These are phyloP conservation scores for Lasioglossum marginatum DNA, from an alignment of 2,888 invertebrate species.

Conservation along the genomic window DNA sequence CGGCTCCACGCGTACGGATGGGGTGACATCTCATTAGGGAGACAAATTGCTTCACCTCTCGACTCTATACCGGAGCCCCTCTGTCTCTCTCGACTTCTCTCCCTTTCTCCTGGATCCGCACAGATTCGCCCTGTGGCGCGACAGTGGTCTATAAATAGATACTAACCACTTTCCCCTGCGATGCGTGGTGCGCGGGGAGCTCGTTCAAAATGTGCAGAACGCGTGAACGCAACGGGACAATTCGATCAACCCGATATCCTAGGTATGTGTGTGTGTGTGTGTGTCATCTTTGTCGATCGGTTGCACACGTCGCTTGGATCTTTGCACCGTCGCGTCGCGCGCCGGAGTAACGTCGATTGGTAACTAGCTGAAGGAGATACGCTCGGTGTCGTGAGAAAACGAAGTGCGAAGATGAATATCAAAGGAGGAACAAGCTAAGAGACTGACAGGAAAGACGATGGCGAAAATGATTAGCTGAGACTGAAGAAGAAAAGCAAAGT, in stretches of 20 bases:
- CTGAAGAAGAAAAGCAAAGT: background rate
- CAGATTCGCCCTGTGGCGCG: conserved; percentile 45
- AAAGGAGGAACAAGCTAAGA: background rate
- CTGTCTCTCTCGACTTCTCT: background rate
- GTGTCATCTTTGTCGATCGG: conserved; percentile 1
- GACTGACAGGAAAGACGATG: background rate
- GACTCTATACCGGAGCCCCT: conserved; percentile 59
- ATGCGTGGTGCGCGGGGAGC: conserved; percentile 34
- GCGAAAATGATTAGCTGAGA: background rate
- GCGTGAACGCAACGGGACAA: conserved; percentile 50
- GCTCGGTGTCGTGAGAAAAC: background rate
- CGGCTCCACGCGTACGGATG: conserved; percentile 72
- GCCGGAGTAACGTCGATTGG: background rate
- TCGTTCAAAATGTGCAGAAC: conserved; percentile 59
- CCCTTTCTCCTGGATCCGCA: background rate
- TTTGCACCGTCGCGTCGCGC: background rate
- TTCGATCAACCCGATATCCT: conserved; percentile 28
- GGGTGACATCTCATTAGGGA: conserved; percentile 85
- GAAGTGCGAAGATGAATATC: background rate
- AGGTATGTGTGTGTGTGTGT: background rate
- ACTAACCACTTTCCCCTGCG: conserved; percentile 59
- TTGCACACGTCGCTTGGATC: conserved; percentile 6
- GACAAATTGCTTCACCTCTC: conserved; percentile 84
- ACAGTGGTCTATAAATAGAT: conserved; percentile 70
- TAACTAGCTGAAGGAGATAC: background rate